Conservation (phyloP, 2,888 invertebrate species). For the Ariolimax columbianus region DNA sequence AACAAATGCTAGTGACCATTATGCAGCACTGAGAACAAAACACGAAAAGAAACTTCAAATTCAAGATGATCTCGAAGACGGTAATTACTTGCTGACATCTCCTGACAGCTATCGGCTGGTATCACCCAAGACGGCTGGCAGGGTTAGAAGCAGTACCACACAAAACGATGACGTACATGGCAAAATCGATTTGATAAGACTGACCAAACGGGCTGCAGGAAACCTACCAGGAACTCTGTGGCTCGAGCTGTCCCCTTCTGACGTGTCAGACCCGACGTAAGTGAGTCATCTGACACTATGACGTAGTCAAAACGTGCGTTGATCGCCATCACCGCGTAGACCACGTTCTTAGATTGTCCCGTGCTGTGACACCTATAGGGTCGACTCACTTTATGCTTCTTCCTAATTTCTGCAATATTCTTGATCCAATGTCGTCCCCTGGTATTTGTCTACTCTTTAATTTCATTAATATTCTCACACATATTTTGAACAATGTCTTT, state of each 20-base stretch:
- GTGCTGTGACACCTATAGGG: no score
- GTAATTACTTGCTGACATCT: not conserved
- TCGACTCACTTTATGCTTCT: no score
- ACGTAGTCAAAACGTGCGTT: no score
- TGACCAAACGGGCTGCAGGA: conserved; percentile 9
- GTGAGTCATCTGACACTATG: not conserved
- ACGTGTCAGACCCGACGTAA: conserved; percentile 22
- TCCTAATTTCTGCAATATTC: no score
- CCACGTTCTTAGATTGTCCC: no score
- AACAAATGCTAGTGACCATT: not conserved
- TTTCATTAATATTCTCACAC: no score
- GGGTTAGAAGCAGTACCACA: not conserved
- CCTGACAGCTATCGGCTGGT: not conserved
- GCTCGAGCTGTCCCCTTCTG: conserved; percentile 21
- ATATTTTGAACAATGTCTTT: no score
- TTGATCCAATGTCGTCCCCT: no score
- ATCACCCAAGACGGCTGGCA: not conserved
- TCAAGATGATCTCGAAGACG: not conserved
- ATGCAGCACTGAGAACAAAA: not conserved
- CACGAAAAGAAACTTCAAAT: not conserved
- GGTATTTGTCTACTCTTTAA: no score
- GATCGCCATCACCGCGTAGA: no score
- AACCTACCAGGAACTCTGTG: conserved; percentile 39
- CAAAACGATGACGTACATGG: not conserved
- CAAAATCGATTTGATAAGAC: not conserved